Evolutionary conservation across 1,140 invertebrate species (phyloP).

Genomic region (Drosophila funebris): DNA sequence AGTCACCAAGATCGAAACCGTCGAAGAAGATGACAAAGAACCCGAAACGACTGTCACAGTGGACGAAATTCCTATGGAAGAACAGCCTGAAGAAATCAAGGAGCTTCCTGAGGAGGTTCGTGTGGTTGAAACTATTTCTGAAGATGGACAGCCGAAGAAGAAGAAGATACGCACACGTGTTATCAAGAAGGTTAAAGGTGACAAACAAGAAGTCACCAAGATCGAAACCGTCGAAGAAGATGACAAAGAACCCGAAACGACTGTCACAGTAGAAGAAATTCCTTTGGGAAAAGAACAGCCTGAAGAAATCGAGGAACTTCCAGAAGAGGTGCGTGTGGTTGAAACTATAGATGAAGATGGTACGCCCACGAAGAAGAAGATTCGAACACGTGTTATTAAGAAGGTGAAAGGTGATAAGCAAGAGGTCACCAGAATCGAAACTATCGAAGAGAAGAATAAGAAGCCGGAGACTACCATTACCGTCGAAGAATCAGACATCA

Average conservation of each 20-base stretch:
- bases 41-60: constrained; percentile 29
- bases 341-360: constrained; percentile 50
- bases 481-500: constrained; percentile 59
- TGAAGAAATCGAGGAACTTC: constrained; percentile 52
- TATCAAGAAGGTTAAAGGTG: constrained; percentile 14
- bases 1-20: constrained; percentile 61
- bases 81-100: neutral
- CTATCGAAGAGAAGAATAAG: constrained; percentile 83
- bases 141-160: constrained; percentile 6
- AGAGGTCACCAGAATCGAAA: constrained; percentile 83
- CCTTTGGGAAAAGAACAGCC: constrained; percentile 28
- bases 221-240: constrained; percentile 76
- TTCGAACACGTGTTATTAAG: constrained; percentile 76
- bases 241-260: constrained; percentile 52
- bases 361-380: constrained; percentile 52
- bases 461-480: constrained; percentile 77
- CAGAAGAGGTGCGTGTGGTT: constrained; percentile 52
- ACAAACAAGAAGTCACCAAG: constrained; percentile 77
- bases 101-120: constrained; percentile 12
- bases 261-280: constrained; percentile 48
- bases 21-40: constrained; percentile 39
- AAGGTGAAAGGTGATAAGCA: constrained; percentile 82
- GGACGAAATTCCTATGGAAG: constrained; percentile 18
- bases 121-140: neutral
- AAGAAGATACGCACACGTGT: constrained; percentile 17